Evolutionary conservation across 2,888 invertebrate genomes (phyloP), one percentile per base, ranked within the genome.

Genomic region (Baronia brevicornis): DNA sequence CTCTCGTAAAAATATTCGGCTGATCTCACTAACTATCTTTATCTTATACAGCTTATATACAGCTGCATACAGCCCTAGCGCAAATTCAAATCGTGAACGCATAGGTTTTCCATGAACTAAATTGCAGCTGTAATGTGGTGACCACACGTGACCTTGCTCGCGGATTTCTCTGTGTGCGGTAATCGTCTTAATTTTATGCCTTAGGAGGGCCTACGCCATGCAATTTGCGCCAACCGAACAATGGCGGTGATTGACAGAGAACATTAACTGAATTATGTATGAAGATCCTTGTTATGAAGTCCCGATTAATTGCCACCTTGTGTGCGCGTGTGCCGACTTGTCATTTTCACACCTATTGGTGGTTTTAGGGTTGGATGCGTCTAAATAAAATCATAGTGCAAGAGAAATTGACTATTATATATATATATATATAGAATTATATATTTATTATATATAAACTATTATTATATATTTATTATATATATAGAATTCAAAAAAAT

Each of bases 251-350:
- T 57, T 69, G 78, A 68, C 70, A 62, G 64, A 60, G 52, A 58
- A 54, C 62, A 68, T 71, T 65, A 60, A 48, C 56, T 74, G 72
- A 70, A 77, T 77, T 49, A 75, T 77, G 71, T 65, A 77, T 75
- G 64, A 61, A 55, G 60, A 65, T 57, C 53, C 67, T 72, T 54
- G 67, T 75, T 71, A 69, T 61, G 57, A 61, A 52, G 46, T 46
- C 49, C 59, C 65, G 55, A 74, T 75, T 78, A 75, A 75, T 73
- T 68, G 61, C 53, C 46, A 48, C 46, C 58, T 56, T 60, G 47
- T 34, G 23, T 44, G 53, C 46, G 44, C 57, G 58, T 60, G 61
- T 56, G 37, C 34, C 56, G 48, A 64, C 64, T 67, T 68, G 60
- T 73, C 71, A 70, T 70, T 74, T 75, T 77, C 73, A 70, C 75